These are phyloP conservation scores for Halcyon malimbica DNA, from an alignment of 2,113 vertebrate species.

Conservation along the genomic window DNA sequence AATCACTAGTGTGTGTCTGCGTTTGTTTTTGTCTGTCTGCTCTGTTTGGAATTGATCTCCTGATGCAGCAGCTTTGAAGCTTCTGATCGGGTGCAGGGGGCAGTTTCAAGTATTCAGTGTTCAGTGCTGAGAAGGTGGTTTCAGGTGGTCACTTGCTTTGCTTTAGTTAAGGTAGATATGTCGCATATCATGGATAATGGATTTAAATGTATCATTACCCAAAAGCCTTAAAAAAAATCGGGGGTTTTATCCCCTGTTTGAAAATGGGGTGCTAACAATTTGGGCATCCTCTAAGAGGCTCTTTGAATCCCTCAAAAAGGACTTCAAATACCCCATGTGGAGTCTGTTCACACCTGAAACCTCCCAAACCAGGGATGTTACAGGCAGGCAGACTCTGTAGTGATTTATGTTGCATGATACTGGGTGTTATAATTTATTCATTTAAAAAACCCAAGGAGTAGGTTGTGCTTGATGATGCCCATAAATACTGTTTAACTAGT, in stretches of 20 bases:
- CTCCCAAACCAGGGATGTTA: background rate
- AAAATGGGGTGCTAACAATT: background rate
- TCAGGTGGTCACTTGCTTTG: background rate
- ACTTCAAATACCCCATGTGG: background rate
- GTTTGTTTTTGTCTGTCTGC: conserved; percentile 22
- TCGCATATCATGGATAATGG: background rate
- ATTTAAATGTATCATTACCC: background rate
- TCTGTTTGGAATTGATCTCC: background rate
- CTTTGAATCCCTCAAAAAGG: background rate
- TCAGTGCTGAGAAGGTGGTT: background rate
- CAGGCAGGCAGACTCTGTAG: background rate
- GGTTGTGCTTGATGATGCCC: background rate
- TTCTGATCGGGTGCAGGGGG: background rate
- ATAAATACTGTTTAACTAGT: background rate
- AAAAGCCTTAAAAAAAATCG: background rate
- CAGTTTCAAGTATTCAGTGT: background rate
- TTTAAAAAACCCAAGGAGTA: background rate
- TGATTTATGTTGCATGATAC: background rate
- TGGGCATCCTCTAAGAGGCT: background rate
- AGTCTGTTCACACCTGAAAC: background rate
- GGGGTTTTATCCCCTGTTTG: background rate
- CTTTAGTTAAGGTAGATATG: background rate
- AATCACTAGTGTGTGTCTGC: conserved; percentile 3
- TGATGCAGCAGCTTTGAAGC: conserved; percentile 12
- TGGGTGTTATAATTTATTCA: background rate